Conservation (phyloP, 2,888 invertebrate species). For the Invenusta paracnida region DNA sequence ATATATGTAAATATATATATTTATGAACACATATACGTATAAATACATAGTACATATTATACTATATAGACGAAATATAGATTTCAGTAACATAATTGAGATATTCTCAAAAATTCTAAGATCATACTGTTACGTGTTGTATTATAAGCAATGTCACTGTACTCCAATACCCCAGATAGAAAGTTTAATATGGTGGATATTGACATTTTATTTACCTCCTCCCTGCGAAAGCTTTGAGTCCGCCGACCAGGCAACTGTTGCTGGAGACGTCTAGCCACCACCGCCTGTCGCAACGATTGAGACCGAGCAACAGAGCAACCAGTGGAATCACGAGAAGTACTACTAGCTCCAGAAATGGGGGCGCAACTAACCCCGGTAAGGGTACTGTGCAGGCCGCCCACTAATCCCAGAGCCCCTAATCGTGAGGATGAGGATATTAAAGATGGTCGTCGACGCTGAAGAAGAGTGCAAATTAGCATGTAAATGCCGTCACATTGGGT, state of each 20-base stretch:
- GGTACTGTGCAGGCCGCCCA: neutral
- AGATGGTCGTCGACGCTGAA: neutral
- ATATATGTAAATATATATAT: too few relatives aligned
- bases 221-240: conserved; percentile 28
- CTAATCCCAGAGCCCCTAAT: neutral
- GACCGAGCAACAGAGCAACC: conserved; percentile 18
- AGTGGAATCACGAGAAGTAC: neutral
- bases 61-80: too few relatives aligned
- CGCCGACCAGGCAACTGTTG: conserved; percentile 6
- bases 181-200: neutral
- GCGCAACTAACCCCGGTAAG: neutral
- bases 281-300: conserved; percentile 22
- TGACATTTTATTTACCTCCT: conserved; percentile 4
- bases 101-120: too few relatives aligned
- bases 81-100: too few relatives aligned
- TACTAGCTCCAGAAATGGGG: too few relatives aligned
- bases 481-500: too few relatives aligned
- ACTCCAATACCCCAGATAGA: too few relatives aligned
- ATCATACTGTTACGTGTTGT: too few relatives aligned
- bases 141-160: too few relatives aligned
- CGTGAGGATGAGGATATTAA: neutral
- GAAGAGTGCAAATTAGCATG: neutral
- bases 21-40: too few relatives aligned
- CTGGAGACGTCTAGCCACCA: neutral
- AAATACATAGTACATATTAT: too few relatives aligned